Evolutionary conservation across 2,888 invertebrate genomes (phyloP).

Genomic region (Hoplodrina ambigua): DNA sequence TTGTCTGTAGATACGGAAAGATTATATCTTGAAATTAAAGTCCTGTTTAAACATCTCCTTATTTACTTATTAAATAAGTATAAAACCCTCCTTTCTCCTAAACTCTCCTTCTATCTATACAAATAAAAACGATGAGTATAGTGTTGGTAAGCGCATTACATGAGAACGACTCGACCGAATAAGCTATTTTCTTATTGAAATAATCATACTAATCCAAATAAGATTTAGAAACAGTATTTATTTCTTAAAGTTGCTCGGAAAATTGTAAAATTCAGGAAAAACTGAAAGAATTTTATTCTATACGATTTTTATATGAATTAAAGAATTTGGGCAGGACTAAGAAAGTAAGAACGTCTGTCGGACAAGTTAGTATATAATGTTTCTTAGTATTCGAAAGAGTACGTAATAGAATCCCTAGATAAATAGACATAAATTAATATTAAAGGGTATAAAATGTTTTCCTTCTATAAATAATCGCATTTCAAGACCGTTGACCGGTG

Average conservation of each 20-base stretch:
- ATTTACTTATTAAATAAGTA: too few species aligned
- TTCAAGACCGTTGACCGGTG: conserved; percentile 32
- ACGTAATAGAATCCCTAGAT: conserved; percentile 2
- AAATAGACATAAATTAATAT: conserved; percentile 10
- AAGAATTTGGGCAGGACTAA: background rate
- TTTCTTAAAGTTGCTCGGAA: too few species aligned
- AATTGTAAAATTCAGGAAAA: background rate
- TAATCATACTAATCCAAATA: too few species aligned
- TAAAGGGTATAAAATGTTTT: conserved; percentile 18
- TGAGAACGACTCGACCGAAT: too few species aligned
- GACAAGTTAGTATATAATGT: background rate
- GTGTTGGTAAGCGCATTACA: too few species aligned
- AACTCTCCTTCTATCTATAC: too few species aligned
- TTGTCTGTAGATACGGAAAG: background rate
- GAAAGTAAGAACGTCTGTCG: background rate
- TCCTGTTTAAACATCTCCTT: too few species aligned
- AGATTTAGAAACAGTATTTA: too few species aligned
- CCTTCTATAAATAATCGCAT: conserved; percentile 32
- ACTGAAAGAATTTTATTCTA: background rate
- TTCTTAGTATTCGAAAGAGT: conserved; percentile 5
- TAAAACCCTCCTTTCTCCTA: too few species aligned
- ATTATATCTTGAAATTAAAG: conserved; percentile 6
- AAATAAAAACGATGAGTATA: too few species aligned
- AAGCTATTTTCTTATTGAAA: too few species aligned
- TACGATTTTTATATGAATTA: background rate